Evolutionary conservation across 2,113 vertebrate species (phyloP).

Genomic region (Lepus timidus): DNA sequence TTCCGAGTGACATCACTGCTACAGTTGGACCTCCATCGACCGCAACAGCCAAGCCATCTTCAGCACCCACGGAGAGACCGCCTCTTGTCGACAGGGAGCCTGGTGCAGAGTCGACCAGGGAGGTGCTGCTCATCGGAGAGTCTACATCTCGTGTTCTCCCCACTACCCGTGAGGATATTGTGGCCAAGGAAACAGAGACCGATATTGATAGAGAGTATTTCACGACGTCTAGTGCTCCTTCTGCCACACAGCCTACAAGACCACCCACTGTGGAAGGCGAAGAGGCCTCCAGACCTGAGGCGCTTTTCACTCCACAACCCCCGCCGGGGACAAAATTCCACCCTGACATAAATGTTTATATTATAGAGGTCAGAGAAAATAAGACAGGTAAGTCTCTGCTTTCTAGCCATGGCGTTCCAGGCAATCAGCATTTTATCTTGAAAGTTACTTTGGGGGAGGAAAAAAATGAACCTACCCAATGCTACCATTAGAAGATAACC

Average conservation of each 20-base stretch:
- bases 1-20: slow-evolving; percentile 46
- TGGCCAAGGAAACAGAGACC: slow-evolving; percentile 79
- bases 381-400: slow-evolving; percentile 93
- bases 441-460: slow-evolving; percentile 75
- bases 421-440: slow-evolving; percentile 80
- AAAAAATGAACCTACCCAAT: slow-evolving; percentile 75
- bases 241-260: slow-evolving; percentile 81
- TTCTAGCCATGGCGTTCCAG: slow-evolving; percentile 81
- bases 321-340: slow-evolving; percentile 75
- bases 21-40: slow-evolving; percentile 76
- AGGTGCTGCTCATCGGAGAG: slow-evolving; percentile 87
- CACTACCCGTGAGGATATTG: slow-evolving; percentile 78
- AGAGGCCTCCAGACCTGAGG: slow-evolving; percentile 81
- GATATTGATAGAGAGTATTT: slow-evolving; percentile 90
- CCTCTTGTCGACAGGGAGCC: slow-evolving; percentile 82
- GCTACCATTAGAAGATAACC: slow-evolving; percentile 82
- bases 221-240: slow-evolving; percentile 82
- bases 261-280: slow-evolving; percentile 81
- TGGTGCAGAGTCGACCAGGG: slow-evolving; percentile 85
- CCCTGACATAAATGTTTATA: slow-evolving; percentile 89
- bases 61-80: slow-evolving; percentile 73
- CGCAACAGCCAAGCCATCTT: slow-evolving; percentile 43
- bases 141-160: slow-evolving; percentile 84
- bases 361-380: slow-evolving; percentile 90
- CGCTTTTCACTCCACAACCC: slow-evolving; percentile 83